Conservation (phyloP, 2,113 vertebrate species). For the Nibea coibor region DNA sequence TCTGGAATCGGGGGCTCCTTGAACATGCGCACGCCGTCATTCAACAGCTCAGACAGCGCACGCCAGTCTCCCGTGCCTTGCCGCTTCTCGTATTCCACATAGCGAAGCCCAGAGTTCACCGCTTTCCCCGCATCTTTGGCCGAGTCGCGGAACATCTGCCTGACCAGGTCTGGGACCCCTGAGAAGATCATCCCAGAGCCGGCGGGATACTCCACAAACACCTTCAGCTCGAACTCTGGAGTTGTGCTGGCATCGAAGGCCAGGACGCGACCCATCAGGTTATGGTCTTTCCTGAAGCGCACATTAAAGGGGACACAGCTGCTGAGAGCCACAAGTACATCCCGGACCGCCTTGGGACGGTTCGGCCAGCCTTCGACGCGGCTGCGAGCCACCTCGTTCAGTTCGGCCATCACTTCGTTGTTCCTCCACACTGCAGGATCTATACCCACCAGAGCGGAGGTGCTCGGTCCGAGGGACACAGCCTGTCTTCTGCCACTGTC, state of each 20-base stretch:
- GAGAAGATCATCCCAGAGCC: slow-evolving; percentile 89
- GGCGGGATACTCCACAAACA: slow-evolving; percentile 90
- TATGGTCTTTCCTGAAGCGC: slow-evolving; percentile 92
- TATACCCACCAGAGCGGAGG: slow-evolving; percentile 79
- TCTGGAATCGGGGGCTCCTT: slow-evolving; percentile 86
- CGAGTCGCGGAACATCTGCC: slow-evolving; percentile 92
- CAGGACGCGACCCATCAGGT: slow-evolving; percentile 86
- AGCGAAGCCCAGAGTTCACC: slow-evolving; percentile 89
- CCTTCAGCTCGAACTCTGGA: slow-evolving; percentile 89
- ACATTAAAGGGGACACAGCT: slow-evolving; percentile 89
- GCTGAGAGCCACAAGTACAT: slow-evolving; percentile 85
- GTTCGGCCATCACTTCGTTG: slow-evolving; percentile 78
- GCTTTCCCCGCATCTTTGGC: slow-evolving; percentile 88
- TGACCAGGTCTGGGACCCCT: slow-evolving; percentile 86
- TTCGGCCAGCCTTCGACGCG: slow-evolving; percentile 89
- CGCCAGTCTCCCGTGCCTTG: slow-evolving; percentile 90
- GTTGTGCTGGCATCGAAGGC: slow-evolving; percentile 88
- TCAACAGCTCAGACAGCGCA: slow-evolving; percentile 89
- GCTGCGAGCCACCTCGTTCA: slow-evolving; percentile 88
- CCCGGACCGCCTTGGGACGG: slow-evolving; percentile 88
- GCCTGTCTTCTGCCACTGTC: slow-evolving; percentile 83
- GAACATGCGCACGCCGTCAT: slow-evolving; percentile 88
- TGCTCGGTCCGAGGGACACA: slow-evolving; percentile 74
- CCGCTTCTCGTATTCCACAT: slow-evolving; percentile 90
- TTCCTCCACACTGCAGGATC: slow-evolving; percentile 78